phyloP scores from a whole-genome alignment of 35 echinoderm and acorn worm species.

The Lytechinus variegatus region DNA sequence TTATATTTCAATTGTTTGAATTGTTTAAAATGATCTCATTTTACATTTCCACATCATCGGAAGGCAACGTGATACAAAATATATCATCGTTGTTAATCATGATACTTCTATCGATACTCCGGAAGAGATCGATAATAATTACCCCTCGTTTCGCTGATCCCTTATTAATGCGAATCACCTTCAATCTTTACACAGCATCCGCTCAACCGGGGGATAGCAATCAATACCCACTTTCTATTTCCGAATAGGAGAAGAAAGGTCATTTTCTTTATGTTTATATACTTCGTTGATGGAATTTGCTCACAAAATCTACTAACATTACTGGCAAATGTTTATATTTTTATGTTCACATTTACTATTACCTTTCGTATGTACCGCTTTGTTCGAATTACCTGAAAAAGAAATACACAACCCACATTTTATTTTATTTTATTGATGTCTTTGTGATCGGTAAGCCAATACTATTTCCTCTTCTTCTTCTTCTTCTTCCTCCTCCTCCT shows the following conservation, averaged over 20 bases:
- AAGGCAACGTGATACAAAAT: neutral
- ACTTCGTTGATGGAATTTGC: neutral
- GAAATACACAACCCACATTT: too few species aligned
- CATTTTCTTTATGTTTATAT: neutral
- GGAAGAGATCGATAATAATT: conserved; percentile 35
- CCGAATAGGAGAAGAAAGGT: neutral
- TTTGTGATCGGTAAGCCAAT: too few species aligned
- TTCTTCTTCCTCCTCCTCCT: too few species aligned
- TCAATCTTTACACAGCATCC: neutral
- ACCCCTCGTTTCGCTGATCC: conserved; percentile 26
- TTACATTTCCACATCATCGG: neutral
- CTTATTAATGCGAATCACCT: neutral
- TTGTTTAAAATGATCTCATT: neutral
- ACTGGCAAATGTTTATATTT: too few species aligned
- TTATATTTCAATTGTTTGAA: neutral
- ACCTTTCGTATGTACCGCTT: too few species aligned
- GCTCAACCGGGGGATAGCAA: neutral
- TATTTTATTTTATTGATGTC: too few species aligned
- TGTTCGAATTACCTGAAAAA: too few species aligned
- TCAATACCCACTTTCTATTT: neutral
- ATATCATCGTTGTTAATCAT: neutral
- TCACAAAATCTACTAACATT: neutral
- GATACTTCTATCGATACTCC: neutral
- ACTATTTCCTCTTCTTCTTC: too few species aligned
- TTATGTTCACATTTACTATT: too few species aligned